Evolutionary conservation across 1,140 invertebrate genomes (phyloP), one percentile per base, ranked within the genome.

Genomic region (Linepithema humile): DNA sequence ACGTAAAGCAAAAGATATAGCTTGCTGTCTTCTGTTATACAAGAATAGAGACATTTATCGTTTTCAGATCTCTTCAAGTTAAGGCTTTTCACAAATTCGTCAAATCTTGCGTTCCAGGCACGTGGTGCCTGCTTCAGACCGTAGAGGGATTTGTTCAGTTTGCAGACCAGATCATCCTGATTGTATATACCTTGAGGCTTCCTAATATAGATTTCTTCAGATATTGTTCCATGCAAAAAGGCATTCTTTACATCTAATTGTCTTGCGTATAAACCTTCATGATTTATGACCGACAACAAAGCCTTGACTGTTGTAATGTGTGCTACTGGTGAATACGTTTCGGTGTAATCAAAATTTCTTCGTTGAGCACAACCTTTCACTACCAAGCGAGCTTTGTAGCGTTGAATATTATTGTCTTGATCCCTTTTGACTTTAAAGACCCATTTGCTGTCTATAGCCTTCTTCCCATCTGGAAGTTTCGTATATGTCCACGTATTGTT

Each of bases 1-100:
- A 77, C 48, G 38, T 77, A 65, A 10, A 74, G 35, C 4, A 74
- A 5, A 2, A 60, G 32, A 50, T 64, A 77, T n/a, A 75, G 6
- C 4, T 53, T 53, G n/a, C 17, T 53, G 20, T 5, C 1, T 20
- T 53, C 6, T 20, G 2, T 53, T 6, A 23, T 53, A 4, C 6
- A 1, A n/a, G 6, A 0, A 53, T 53, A 53, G 6, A 53, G 50
- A 57, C 26, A 29, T n/a, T 12, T 26, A 29, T 57, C 55, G 15
- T 1, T 29, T 29, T 29, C 10, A 7, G 55, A 57, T 29, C 12
- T 5, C 29, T 57, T 26, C 3, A 57, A 5, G 12, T 29, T 15
- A 3, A 32, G 6, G 3, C 26, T n/a, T 57, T 57, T 57, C 0
- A 57, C 10, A 57, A 29, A 57, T 15, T 29, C 0, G 7, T 57